Base-by-base conservation (phyloP, 2,113 vertebrate genomes). In the Theristicus caerulescens region DNA sequence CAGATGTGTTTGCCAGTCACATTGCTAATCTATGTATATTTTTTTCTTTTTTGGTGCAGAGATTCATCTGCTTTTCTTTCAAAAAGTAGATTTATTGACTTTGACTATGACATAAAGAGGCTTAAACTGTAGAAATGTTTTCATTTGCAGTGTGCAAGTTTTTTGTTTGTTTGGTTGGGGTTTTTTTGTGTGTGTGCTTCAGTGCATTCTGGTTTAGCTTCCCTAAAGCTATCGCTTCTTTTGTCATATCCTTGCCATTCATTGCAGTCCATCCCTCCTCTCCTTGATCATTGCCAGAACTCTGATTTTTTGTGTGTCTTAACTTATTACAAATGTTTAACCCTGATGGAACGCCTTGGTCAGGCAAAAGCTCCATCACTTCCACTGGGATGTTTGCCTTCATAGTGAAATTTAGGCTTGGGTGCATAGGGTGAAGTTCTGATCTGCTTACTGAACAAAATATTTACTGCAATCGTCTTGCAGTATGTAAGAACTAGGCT, bases 1-100 rank as follows among this genome's bases (percentile, higher is more conserved):
- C 97, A 95, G 98, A 98, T 97, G 97, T 98, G 98, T 99, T 98
- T 99, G 99, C 98, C 98, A 98, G 99, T 98, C 98, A 98, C 98
- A 98, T 99, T 98, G 98, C 98, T 98, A 98, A 96, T 98, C 96
- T 98, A 78, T 98, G 94, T 98, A 96, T 97, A 97, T 97, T 97
- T 97, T 94, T 97, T 95, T 97, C 73, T 92, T 97, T 97, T 98
- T 96, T 74, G 97, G 93, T 95, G 95, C 95, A 97, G 97, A 97
- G 90, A 96, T 96, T 98, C 98, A 98, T 97, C 96, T 98, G 98
- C 96, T 98, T 98, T 98, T 98, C 78, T 98, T 98, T 97, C 91
- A 91, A 97, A 95, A 90, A 79, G 55, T 92, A 88, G 80, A 96
- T 94, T 85, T 97, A 70, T 81, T 67, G 82, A 97, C 88, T 95